phyloP scores from a whole-genome alignment of 2,888 invertebrate species.

The Liodrosophila aerea region DNA sequence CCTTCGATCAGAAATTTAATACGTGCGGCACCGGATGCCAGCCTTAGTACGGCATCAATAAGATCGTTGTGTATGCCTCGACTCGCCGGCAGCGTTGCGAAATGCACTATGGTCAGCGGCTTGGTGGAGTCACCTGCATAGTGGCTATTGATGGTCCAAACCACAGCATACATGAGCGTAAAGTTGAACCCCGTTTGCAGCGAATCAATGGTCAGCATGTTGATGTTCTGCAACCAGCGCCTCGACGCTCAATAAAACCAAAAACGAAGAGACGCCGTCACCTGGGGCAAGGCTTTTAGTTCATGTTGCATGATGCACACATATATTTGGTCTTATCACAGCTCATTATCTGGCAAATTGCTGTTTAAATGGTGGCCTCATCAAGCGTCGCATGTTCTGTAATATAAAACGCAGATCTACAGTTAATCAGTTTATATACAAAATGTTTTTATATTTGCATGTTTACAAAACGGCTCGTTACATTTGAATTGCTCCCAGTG shows the following conservation, averaged over 20 bases:
- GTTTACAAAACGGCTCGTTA: slow-evolving; percentile 12
- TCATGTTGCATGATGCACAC: no score
- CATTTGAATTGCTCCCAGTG: slow-evolving; percentile 1
- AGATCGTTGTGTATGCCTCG: slow-evolving; percentile 67
- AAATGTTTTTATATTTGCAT: no score
- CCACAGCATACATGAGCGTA: slow-evolving; percentile 71
- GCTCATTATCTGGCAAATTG: no score
- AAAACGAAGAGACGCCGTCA: no score
- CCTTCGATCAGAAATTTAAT: slow-evolving; percentile 52
- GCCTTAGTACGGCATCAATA: slow-evolving; percentile 47
- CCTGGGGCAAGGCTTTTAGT: no score
- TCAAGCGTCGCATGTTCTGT: no score
- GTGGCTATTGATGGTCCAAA: slow-evolving; percentile 75
- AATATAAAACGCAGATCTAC: neutral
- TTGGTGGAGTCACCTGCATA: slow-evolving; percentile 58
- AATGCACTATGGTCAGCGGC: slow-evolving; percentile 65
- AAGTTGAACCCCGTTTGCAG: slow-evolving; percentile 53
- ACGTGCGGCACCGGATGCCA: slow-evolving; percentile 21
- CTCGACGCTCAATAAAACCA: neutral
- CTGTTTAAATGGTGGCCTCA: no score
- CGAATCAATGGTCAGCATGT: slow-evolving; percentile 25
- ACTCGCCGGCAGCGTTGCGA: slow-evolving; percentile 49
- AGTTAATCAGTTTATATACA: slow-evolving; percentile 7
- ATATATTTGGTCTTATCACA: no score
- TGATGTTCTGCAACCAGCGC: no score